Evolutionary conservation across 2,888 invertebrate species (phyloP).

Genomic region (Danaus chrysippus): DNA sequence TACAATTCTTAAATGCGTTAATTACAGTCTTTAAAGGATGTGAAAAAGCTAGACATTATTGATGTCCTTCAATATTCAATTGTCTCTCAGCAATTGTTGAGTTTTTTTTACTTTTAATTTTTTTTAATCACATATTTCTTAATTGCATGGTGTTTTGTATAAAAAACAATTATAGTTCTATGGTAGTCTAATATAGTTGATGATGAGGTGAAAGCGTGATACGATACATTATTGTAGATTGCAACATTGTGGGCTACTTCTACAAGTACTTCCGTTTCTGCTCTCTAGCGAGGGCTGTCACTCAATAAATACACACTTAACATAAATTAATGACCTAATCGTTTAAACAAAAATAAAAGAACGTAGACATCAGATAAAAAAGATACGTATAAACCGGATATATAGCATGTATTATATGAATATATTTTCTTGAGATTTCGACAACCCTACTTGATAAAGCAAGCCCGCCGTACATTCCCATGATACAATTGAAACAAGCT

Average conservation of each 20-base stretch:
- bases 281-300: constrained; percentile 1
- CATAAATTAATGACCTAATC: background rate
- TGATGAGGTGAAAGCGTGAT: background rate
- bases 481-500: constrained; percentile 8
- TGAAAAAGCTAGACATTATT: background rate
- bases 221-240: background rate
- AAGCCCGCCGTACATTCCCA: background rate
- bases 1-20: background rate
- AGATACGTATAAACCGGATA: no score
- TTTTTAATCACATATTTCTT: no score
- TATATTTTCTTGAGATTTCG: background rate
- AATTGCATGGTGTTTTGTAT: no score
- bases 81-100: no score
- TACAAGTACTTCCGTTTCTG: background rate
- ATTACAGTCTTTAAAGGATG: background rate
- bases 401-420: background rate
- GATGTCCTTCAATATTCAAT: background rate
- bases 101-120: no score
- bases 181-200: background rate
- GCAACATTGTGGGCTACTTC: constrained; percentile 2
- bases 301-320: background rate
- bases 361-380: no score
- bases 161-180: no score
- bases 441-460: background rate
- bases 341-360: no score